Evolutionary conservation across 2,888 invertebrate species (phyloP), one percentile per base, ranked within the genome.

Genomic region (Cantharis lateralis): DNA sequence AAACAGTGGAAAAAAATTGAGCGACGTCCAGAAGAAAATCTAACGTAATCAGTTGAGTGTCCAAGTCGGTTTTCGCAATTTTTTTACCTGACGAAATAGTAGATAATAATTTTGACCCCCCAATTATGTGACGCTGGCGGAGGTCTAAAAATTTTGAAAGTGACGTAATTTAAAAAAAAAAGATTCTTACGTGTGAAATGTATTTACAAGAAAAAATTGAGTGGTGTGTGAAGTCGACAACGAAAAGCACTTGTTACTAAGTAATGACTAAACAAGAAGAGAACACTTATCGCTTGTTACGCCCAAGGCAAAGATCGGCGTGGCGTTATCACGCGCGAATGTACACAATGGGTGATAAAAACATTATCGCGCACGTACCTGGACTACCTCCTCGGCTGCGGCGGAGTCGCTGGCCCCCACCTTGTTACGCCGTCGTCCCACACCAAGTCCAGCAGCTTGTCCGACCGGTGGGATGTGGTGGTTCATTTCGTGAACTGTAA

Each of bases 401-500:
- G 87, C 86, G 86, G 91, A 89, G 86, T 94, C 94, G 87, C 92
- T 93, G 85, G 92, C 93, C 79, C 94, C 94, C 84, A 94, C 94
- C 86, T 94, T 93, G 88, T 94, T 93, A 83, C 93, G 91, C 71
- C 94, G 91, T 80, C 89, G 88, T 0, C 90, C 90, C 82, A 90
- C 89, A 78, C 89, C 90, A 82, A 91, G 88, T 10, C 90, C 91
- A 78, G 89, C 89, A 83, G 91, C 89, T 86, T 93, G 93, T 64
- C 95, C 95, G 81, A 93, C 93, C 13, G 95, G 93, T 79, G 95
- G 95, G 84, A 94, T 93, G 89, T 96, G 96, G 87, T 96, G 96
- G 90, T 96, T 96, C 91, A 96, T 95, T 88, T 96, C 95, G 88
- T 96, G 96, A 78, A 96, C 96, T 15, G 96, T 96, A 85, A 97